Conservation (phyloP, 2,888 invertebrate genomes). For the Syritta pipiens region DNA sequence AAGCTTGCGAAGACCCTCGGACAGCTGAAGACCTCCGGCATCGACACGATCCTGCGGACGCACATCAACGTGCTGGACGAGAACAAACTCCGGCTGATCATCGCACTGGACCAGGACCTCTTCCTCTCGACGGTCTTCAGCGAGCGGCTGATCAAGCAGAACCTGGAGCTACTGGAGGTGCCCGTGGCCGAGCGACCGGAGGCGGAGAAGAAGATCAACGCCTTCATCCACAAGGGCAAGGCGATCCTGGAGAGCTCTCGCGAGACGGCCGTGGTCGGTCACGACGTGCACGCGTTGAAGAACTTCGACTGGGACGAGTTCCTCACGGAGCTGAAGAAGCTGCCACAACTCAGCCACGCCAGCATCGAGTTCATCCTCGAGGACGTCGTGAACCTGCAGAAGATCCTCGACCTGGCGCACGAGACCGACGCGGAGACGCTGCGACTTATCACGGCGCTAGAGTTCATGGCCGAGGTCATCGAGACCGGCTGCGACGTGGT, state of each 20-base stretch:
- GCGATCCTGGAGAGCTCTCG: constrained; percentile 35
- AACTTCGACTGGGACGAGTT: constrained; percentile 64
- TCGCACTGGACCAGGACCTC: constrained; percentile 44
- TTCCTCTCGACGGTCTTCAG: constrained; percentile 47
- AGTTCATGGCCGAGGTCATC: constrained; percentile 53
- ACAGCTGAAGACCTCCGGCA: constrained; percentile 53
- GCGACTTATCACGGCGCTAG: constrained; percentile 47
- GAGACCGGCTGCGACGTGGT: constrained; percentile 53
- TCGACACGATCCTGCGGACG: constrained; percentile 41
- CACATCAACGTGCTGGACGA: constrained; percentile 47
- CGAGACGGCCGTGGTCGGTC: constrained; percentile 23
- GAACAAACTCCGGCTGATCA: constrained; percentile 36
- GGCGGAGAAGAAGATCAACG: constrained; percentile 43
- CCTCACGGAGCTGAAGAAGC: constrained; percentile 40
- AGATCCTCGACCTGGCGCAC: constrained; percentile 50
- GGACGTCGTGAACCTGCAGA: constrained; percentile 49
- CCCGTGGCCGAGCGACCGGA: constrained; percentile 14
- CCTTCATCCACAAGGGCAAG: constrained; percentile 44
- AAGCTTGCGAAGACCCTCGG: constrained; percentile 47
- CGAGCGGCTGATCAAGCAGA: constrained; percentile 24
- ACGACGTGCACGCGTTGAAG: constrained; percentile 33
- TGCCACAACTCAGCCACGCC: constrained; percentile 27
- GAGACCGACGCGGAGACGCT: constrained; percentile 39
- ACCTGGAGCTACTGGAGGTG: constrained; percentile 39
- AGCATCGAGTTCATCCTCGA: constrained; percentile 48